Evolutionary conservation across 2,888 invertebrate species (phyloP).

Genomic region (Rotaria macrura): DNA sequence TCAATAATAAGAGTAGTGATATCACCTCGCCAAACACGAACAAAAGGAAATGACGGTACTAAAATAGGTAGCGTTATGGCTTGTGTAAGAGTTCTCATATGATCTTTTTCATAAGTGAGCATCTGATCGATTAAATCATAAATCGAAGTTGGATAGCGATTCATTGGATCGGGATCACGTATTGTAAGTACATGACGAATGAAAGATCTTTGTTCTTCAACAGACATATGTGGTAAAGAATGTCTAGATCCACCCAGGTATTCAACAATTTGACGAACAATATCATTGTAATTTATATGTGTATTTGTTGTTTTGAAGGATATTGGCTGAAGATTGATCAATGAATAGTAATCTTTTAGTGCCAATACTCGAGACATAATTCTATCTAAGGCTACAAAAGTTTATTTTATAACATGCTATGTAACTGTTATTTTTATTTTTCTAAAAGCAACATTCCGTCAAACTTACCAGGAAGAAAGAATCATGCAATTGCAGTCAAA

Average conservation of each 20-base stretch:
- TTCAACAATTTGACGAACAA: not conserved
- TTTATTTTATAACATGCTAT: not conserved
- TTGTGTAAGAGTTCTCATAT: not conserved
- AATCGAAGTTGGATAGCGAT: not conserved
- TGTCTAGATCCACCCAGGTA: not conserved
- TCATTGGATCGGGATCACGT: not conserved
- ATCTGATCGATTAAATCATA: not conserved
- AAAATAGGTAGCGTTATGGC: not conserved
- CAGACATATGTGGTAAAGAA: not conserved
- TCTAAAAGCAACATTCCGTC: not conserved
- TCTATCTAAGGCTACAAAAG: not conserved
- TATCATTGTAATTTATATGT: not conserved
- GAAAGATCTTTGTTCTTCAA: not conserved
- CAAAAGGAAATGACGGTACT: not conserved
- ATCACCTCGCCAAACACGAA: constrained; percentile 33
- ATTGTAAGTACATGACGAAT: not conserved
- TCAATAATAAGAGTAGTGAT: constrained; percentile 74
- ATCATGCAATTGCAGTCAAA: no score
- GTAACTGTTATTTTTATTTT: not conserved
- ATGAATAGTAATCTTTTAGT: not conserved
- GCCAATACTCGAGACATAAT: not conserved
- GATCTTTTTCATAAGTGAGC: not conserved
- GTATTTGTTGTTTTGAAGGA: not conserved
- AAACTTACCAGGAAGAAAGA: not conserved
- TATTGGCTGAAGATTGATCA: not conserved